phyloP scores from a whole-genome alignment of 2,113 vertebrate genomes.

The Rhabdomys dilectus region DNA sequence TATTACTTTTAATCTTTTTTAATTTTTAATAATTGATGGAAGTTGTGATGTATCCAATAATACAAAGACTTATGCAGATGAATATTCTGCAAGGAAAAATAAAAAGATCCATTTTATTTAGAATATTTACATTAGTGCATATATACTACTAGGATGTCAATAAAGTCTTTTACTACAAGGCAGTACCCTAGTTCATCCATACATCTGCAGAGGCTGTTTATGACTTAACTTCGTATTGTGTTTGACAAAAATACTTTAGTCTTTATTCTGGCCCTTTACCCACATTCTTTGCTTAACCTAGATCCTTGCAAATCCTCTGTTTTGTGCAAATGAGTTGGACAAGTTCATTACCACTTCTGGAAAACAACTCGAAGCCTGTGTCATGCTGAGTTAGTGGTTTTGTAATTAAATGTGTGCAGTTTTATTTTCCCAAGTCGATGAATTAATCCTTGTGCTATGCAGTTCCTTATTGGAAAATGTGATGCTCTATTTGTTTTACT shows the following conservation, averaged over 20 bases:
- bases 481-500: background rate
- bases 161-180: background rate
- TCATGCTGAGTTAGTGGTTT: background rate
- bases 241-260: background rate
- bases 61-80: background rate
- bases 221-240: background rate
- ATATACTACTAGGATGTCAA: background rate
- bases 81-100: slow-evolving; percentile 2
- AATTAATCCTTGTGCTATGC: background rate
- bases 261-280: background rate
- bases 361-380: background rate
- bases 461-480: background rate
- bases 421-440: background rate
- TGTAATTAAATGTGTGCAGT: background rate
- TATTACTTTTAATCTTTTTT: slow-evolving; percentile 5
- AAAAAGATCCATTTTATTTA: background rate
- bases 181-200: background rate
- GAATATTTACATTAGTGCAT: background rate
- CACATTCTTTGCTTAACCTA: background rate
- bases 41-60: slow-evolving; percentile 3
- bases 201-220: background rate
- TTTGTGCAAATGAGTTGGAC: background rate
- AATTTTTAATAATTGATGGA: slow-evolving; percentile 37
- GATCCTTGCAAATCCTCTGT: background rate
- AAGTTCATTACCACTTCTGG: background rate